Evolutionary conservation across 1,140 invertebrate species (phyloP), one percentile per base, ranked within the genome.

Genomic region (Drosophila ambigua): DNA sequence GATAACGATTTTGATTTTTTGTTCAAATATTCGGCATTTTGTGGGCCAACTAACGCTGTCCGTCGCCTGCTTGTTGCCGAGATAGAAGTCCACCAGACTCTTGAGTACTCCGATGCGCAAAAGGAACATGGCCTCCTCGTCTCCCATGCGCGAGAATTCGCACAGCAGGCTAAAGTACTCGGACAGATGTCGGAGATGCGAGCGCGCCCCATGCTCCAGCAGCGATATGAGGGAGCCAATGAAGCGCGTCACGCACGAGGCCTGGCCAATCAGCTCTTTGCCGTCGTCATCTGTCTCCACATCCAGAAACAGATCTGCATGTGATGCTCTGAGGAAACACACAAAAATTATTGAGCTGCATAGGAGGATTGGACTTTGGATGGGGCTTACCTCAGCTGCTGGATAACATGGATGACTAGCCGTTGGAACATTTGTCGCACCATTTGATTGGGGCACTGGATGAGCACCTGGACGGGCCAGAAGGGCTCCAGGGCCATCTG

Each of bases 371-470:
- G 0, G 20, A 20, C 1, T 28, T 23, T 28, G 24, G 7, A 35
- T 13, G 2, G 2, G 16, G 74, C 66, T 63, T 79, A 90, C 90
- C 96, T 95, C 59, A 98, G 92, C 89, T 97, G 95, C 91, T 97
- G 96, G 90, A 98, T 98, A 20, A 98, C 97, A 92, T 98, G 97
- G 91, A 98, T 97, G 77, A 97, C 97, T 54, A 99, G 93, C 79
- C 97, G 94, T 92, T 98, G 97, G 92, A 97, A 97, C 96, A 98
- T 98, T 93, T 98, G 97, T 53, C 97, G 93, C 35, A 98, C 97
- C 95, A 98, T 97, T 93, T 98, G 97, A 94, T 98, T 98, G 5
- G 98, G 97, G 93, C 98, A 99, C 93, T 98, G 98, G 84, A 99
- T 96, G 83, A 99, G 93, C 72, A 98, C 97, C 93, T 98, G 97